phyloP scores from a whole-genome alignment of 2,113 vertebrate species.

The Gobiocypris rarus region DNA sequence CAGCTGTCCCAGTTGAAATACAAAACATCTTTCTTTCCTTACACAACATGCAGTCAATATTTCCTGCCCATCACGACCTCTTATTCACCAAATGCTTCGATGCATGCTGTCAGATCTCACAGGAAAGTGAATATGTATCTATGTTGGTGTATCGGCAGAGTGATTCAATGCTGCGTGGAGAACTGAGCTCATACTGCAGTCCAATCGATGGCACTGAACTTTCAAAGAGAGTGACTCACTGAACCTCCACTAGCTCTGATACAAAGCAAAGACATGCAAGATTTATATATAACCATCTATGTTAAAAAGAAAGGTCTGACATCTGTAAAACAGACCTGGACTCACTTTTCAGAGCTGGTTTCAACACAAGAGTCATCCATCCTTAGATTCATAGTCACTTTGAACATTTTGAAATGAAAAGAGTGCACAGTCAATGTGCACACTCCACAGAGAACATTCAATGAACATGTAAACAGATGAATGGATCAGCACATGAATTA shows the following conservation, averaged over 20 bases:
- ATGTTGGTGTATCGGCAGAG: constrained; percentile 19
- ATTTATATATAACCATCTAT: constrained; percentile 22
- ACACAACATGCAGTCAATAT: neutral
- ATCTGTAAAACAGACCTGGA: constrained; percentile 19
- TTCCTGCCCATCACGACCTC: neutral
- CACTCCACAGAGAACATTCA: neutral
- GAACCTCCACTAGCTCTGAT: neutral
- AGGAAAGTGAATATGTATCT: constrained; percentile 6
- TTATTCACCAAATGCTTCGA: constrained; percentile 19
- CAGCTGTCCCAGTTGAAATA: neutral
- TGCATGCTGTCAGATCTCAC: constrained; percentile 5
- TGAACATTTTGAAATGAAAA: neutral
- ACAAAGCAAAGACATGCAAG: constrained; percentile 6
- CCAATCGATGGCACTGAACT: constrained; percentile 29
- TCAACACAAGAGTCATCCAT: neutral
- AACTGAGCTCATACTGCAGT: constrained; percentile 21
- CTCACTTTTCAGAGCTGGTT: neutral
- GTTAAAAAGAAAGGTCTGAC: constrained; percentile 15
- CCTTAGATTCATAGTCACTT: neutral
- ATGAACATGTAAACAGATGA: constrained; percentile 6
- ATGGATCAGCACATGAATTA: neutral
- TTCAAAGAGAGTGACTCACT: constrained; percentile 28
- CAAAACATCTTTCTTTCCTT: neutral
- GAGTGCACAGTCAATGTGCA: neutral
- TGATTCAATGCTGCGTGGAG: constrained; percentile 32